Base-by-base conservation (phyloP, 2,888 invertebrate species). In the Dermolepida albohirtum region DNA sequence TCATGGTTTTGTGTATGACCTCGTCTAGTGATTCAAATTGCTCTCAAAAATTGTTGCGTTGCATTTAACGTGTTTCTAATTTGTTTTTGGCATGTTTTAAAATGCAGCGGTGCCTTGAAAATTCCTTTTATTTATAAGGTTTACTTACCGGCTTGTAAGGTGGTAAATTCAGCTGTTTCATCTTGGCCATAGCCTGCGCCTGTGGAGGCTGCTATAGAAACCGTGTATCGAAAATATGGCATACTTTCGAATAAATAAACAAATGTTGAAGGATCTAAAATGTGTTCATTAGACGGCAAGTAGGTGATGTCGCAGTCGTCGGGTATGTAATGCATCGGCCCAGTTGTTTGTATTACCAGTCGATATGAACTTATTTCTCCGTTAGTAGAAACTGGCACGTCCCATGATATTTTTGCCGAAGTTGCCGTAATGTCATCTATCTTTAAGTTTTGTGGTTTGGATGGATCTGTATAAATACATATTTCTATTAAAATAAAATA, bases 221-320 rank as follows among this genome's bases (percentile, higher is more conserved):
- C 54, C 8, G n/a, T 55, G 50, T 72, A 72, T 1, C 63, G 41
- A 39, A 68, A 66, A 63, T 68, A 44, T 0, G 73, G 70, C 39
- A 16, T 6, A 12, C 57, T 67, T 7, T 51, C 41, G n/a, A 52
- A 65, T 50, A 49, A 49, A 41, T 68, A 70, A 5, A 11, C 47
- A 67, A 65, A 71, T 7, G 34, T 69, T 12, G 12, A 16, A 5
- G 40, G 39, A 16, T 34, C 14, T 34, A 34, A 10, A 5, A 10
- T 34, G 6, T 6, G 1, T 34, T 8, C 34, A 5, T 5, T 6
- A 34, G 34, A 10, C 11, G 8, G 14, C 1, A 1, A 34, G 8
- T 40, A 34, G 27, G 39, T 39, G 16, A 39, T 12, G 11, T 8
- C 1, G 44, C 71, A 73, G 50, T 52, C 62, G 1, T 66, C 22